phyloP scores from a whole-genome alignment of 2,888 invertebrate genomes.

The Cheilosia pagana region DNA sequence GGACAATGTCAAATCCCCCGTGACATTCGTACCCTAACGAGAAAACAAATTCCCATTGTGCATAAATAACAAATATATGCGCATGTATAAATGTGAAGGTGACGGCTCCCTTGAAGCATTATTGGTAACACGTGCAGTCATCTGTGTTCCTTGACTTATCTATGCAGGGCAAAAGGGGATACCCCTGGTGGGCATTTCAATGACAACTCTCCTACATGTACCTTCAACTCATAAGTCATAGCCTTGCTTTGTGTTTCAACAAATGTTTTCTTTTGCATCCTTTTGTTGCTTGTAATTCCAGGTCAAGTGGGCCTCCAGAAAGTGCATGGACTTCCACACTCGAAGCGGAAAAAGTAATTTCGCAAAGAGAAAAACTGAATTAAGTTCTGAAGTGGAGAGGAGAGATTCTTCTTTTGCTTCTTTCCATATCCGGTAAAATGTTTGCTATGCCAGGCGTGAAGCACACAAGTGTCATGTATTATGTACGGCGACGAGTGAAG shows the following conservation, averaged over 20 bases:
- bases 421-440: constrained; percentile 69
- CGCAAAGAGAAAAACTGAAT: constrained; percentile 74
- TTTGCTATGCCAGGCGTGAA: constrained; percentile 72
- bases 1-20: too few relatives aligned
- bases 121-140: not conserved
- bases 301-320: constrained; percentile 70
- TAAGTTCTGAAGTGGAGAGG: constrained; percentile 60
- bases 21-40: too few relatives aligned
- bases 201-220: constrained; percentile 36
- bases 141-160: not conserved
- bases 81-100: not conserved
- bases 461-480: constrained; percentile 74
- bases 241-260: constrained; percentile 32
- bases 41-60: too few relatives aligned
- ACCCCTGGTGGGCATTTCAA: constrained; percentile 50
- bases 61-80: not conserved
- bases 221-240: constrained; percentile 9
- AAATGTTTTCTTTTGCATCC: not conserved
- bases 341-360: constrained; percentile 72
- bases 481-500: constrained; percentile 59
- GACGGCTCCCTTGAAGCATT: not conserved
- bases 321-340: constrained; percentile 70
- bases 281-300: constrained; percentile 54
- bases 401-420: constrained; percentile 50
- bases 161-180: not conserved